Evolutionary conservation across 2,113 vertebrate genomes (phyloP).

Genomic region (Erinaceus europaeus): DNA sequence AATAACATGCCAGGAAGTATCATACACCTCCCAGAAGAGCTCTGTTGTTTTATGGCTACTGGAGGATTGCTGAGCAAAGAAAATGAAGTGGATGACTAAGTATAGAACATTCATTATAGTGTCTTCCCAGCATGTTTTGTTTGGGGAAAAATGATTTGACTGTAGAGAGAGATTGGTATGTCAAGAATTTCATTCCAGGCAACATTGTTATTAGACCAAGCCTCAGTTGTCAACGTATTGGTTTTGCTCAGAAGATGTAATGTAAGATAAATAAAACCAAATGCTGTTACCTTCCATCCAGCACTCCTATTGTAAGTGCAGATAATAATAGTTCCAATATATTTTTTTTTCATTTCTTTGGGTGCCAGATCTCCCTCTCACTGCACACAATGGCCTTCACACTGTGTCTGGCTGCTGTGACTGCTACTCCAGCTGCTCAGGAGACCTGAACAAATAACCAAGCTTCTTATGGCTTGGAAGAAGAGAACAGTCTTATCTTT

Average conservation of each 20-base stretch:
- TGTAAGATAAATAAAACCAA: slow-evolving; percentile 74
- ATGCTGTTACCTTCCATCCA: slow-evolving; percentile 78
- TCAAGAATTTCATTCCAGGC: slow-evolving; percentile 85
- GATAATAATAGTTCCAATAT: slow-evolving; percentile 84
- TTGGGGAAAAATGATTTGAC: slow-evolving; percentile 75
- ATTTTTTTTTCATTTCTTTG: slow-evolving; percentile 87
- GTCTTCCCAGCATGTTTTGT: slow-evolving; percentile 67
- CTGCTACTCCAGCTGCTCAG: not conserved
- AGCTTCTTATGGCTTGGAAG: not conserved
- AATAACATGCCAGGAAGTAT: slow-evolving; percentile 12
- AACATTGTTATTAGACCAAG: slow-evolving; percentile 82
- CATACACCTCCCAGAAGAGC: not conserved
- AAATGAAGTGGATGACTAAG: slow-evolving; percentile 75
- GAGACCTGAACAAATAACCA: slow-evolving; percentile 43
- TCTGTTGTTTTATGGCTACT: slow-evolving; percentile 54
- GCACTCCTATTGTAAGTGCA: slow-evolving; percentile 80
- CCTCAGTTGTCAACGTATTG: slow-evolving; percentile 74
- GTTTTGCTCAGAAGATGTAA: slow-evolving; percentile 83
- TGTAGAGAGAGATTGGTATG: slow-evolving; percentile 82
- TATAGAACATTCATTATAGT: slow-evolving; percentile 80
- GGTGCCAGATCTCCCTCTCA: slow-evolving; percentile 71
- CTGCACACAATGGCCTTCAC: slow-evolving; percentile 60
- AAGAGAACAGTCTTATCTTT: slow-evolving; percentile 24
- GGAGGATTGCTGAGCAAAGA: slow-evolving; percentile 65
- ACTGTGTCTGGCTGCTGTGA: slow-evolving; percentile 46